phyloP scores from a whole-genome alignment of 2,888 invertebrate genomes.

The Apoderus coryli region DNA sequence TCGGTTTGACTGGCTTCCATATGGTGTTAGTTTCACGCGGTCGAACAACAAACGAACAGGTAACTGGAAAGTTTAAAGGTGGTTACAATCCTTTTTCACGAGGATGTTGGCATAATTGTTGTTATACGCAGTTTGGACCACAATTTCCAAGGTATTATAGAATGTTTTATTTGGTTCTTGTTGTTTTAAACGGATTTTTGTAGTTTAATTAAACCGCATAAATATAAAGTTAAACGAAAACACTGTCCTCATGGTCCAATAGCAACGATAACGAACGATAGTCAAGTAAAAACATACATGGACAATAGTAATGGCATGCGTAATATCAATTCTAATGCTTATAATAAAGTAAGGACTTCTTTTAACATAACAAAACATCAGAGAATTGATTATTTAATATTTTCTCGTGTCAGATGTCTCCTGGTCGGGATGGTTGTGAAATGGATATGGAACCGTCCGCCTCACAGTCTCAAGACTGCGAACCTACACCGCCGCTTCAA shows the following conservation, averaged over 20 bases:
- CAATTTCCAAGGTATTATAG: constrained; percentile 82
- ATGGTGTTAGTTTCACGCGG: constrained; percentile 92
- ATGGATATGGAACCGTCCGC: constrained; percentile 80
- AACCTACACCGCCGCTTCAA: constrained; percentile 77
- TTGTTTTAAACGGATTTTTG: neutral
- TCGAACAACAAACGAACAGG: constrained; percentile 98
- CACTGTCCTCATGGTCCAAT: constrained; percentile 36
- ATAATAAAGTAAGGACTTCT: constrained; percentile 69
- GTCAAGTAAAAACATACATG: constrained; percentile 92
- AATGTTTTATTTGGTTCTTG: constrained; percentile 3
- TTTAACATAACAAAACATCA: neutral
- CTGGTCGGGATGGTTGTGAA: constrained; percentile 69
- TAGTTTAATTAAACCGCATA: constrained; percentile 52
- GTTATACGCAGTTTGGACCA: constrained; percentile 89
- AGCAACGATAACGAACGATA: constrained; percentile 45
- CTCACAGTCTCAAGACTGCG: constrained; percentile 84
- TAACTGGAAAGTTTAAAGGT: constrained; percentile 97
- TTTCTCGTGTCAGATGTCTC: constrained; percentile 48
- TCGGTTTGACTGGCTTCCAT: constrained; percentile 96
- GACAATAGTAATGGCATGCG: constrained; percentile 77
- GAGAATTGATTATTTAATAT: constrained; percentile 1
- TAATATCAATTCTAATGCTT: constrained; percentile 69
- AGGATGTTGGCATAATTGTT: constrained; percentile 92
- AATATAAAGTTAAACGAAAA: constrained; percentile 49
- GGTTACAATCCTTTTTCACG: constrained; percentile 97